Evolutionary conservation across 2,113 vertebrate genomes (phyloP).

Genomic region (Muntiacus muntjak): DNA sequence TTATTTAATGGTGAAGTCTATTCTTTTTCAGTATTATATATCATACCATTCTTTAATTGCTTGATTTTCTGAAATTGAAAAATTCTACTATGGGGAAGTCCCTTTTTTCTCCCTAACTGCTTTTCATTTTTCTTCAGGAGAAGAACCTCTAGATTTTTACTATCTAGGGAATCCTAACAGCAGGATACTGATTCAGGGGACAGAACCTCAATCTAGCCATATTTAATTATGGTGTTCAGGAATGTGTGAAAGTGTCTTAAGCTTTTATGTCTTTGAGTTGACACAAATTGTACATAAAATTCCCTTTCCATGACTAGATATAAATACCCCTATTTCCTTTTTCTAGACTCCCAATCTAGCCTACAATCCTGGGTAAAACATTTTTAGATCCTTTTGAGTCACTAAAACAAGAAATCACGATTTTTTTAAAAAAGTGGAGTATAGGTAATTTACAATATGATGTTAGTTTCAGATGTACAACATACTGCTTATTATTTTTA

Average conservation of each 20-base stretch:
- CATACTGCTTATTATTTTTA: neutral
- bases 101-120: neutral
- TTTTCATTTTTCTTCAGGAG: neutral
- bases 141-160: neutral
- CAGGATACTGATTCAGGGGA: neutral
- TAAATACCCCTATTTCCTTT: neutral
- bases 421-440: neutral
- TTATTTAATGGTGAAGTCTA: neutral
- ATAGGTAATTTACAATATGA: neutral
- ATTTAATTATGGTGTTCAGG: neutral
- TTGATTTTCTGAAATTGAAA: conserved; percentile 43
- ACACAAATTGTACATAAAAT: neutral
- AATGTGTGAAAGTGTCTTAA: neutral
- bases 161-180: neutral
- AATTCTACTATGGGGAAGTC: neutral
- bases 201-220: neutral
- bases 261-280: conserved; percentile 25
- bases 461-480: neutral
- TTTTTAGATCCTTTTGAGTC: neutral
- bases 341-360: neutral
- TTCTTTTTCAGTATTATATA: neutral
- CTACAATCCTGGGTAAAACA: neutral
- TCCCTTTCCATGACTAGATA: neutral
- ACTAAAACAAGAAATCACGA: neutral
- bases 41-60: conserved; percentile 36